phyloP scores from a whole-genome alignment of 2,113 vertebrate genomes.

The Rafetus swinhoei region DNA sequence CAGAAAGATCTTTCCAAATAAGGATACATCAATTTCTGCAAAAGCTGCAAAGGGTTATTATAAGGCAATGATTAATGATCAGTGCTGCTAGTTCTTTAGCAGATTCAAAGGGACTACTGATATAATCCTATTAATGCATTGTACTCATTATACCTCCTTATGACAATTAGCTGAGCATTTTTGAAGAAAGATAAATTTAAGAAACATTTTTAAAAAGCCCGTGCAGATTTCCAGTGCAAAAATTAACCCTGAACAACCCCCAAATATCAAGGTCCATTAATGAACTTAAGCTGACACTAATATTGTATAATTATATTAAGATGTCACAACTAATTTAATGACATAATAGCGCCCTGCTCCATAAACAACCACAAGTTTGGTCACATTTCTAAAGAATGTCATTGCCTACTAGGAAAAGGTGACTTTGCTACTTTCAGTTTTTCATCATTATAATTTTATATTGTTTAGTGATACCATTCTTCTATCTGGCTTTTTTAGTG shows the following conservation, averaged over 20 bases:
- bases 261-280: conserved; percentile 72
- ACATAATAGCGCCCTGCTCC: conserved; percentile 48
- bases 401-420: not conserved
- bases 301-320: conserved; percentile 76
- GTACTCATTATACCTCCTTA: conserved; percentile 76
- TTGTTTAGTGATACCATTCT: not conserved
- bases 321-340: conserved; percentile 76
- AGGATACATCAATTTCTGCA: conserved; percentile 35
- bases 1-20: conserved; percentile 41
- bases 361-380: conserved; percentile 56
- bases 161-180: conserved; percentile 75
- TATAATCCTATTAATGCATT: conserved; percentile 71
- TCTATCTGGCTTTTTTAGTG: not conserved
- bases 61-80: conserved; percentile 71
- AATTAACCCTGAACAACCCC: conserved; percentile 64
- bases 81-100: conserved; percentile 65
- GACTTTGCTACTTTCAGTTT: not conserved
- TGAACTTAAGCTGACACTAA: conserved; percentile 75
- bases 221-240: conserved; percentile 62
- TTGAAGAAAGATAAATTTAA: conserved; percentile 75
- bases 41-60: conserved; percentile 60
- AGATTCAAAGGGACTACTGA: conserved; percentile 71
- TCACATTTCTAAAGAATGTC: conserved; percentile 39
- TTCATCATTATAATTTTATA: not conserved
- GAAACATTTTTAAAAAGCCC: conserved; percentile 38